Base-by-base conservation (phyloP, 2,797 vertebrate genomes). In the Echiichthys vipera region DNA sequence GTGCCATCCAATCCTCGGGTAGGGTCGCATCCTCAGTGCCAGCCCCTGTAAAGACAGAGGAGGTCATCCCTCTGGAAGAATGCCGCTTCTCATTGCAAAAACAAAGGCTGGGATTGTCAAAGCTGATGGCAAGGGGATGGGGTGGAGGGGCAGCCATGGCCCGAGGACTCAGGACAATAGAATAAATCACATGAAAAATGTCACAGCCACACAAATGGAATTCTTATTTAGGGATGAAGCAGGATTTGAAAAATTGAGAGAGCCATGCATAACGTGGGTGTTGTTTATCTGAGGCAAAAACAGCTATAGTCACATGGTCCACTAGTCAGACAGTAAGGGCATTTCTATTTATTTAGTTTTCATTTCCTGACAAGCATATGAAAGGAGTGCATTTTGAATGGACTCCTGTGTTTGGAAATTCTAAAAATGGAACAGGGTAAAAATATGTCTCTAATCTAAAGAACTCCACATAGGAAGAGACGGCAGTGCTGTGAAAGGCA, bases 71-170 rank as follows among this genome's bases (percentile, higher is more conserved):
- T 83, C 81, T 88, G 87, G 84, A 93, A 94, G 91, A 95, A 95
- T 94, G 92, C 82, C 72, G 90, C 90, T 92, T 92, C 93, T 94
- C 91, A 92, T 93, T 81, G 88, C 80, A 80, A 89, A 91, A 89
- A 95, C 94, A 94, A 94, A 94, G 93, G 87, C 86, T 50, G 71
- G 82, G 84, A 93, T 94, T 95, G 93, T 94, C 86, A 86, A 71
- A 82, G 90, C 89, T 84, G 84, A 82, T 58, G 78, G 84, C 79
- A 77, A 84, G 85, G 84, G 88, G 81, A 83, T 46, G 55, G 68
- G 84, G 78, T 0, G 78, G 81, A 84, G 87, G 85, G 86, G 87
- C 80, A 73, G 65, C 74, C 76, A 77, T 68, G 80, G 80, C 84
- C 34, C 47, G 72, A 84, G 76, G 82, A 86, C 71, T 79, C 3